These are phyloP conservation scores for Paramacrobiotus metropolitanus DNA, from an alignment of 1,140 invertebrate genomes.

Conservation along the genomic window DNA sequence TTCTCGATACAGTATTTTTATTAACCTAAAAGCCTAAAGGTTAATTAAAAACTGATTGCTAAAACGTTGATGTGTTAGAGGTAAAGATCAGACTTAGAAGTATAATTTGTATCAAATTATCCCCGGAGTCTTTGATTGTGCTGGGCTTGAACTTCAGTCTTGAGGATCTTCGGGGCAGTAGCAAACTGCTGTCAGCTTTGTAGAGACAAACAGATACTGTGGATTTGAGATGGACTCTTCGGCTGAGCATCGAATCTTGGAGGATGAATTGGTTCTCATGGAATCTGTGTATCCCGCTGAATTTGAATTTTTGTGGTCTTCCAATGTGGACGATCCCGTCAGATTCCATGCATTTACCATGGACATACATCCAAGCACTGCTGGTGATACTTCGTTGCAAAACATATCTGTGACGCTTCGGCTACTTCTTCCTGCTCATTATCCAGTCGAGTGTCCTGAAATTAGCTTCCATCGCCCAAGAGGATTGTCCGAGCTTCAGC, in stretches of 20 bases:
- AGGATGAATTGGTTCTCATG: background rate
- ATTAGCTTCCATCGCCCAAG: background rate
- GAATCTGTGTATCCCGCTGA: background rate
- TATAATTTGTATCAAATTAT: too few relatives aligned
- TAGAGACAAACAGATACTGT: too few relatives aligned
- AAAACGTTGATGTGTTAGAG: too few relatives aligned
- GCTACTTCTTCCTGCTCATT: background rate
- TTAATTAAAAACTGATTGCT: too few relatives aligned
- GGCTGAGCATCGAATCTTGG: background rate
- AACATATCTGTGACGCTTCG: background rate
- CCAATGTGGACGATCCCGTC: background rate
- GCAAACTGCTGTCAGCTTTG: too few relatives aligned
- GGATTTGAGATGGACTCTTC: too few relatives aligned
- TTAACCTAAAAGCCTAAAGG: too few relatives aligned
- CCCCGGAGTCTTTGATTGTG: too few relatives aligned
- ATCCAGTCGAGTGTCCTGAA: background rate
- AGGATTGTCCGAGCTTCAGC: background rate
- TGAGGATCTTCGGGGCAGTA: too few relatives aligned
- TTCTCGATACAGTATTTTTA: too few relatives aligned
- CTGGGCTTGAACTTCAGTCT: too few relatives aligned
- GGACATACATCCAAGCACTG: background rate
- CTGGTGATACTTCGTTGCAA: background rate
- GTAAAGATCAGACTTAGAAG: too few relatives aligned
- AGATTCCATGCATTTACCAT: background rate
- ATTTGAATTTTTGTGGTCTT: background rate